Base-by-base conservation (phyloP, 2,888 invertebrate species). In the Phrixothrix hirtus region DNA sequence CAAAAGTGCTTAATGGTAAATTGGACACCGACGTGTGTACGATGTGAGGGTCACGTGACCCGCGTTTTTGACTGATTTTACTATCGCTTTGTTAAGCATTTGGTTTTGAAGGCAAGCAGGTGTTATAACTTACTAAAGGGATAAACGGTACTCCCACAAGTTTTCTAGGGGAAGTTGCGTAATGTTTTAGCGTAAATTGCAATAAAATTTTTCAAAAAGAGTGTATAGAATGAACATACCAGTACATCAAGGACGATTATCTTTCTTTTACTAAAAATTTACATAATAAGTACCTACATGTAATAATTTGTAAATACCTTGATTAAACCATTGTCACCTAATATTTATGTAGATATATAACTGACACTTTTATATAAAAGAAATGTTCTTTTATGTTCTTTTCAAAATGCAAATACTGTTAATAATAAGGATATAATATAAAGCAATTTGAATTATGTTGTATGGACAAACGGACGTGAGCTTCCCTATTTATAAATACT, bases 41-140 rank as follows among this genome's bases (percentile, higher is more conserved):
- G 11, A 38, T 2, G 38, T 53, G 26, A 21, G 53, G 53, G 53
- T 53, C 53, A 53, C 53, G 53, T 53, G 53, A 48, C 53, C 53
- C 53, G 48, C 53, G 16, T 43, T 52, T 48, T 45, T 13, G 35
- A 46, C 13, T 29, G 27, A 41, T 52, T 41, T 46, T 13, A 13
- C 25, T 11, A 25, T 29, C 27, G 27, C 32, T 38, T 42, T 42
- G 44, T 30, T 42, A 11, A 25, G 27, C 15, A 25, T 30, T 45
- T 30, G 27, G 26, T 41, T 46, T 32, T 30, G 25, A 39, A 46
- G 25, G 16, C 17, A 37, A 36, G 46, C 45, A 45, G 52, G 30
- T 50, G 50, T 25, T 32, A 11, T 21, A 4, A 6, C 14, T 2
- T 17, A 10, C 2, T 38, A 27, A 37, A 37, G 25, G 2, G 2